phyloP scores from a whole-genome alignment of 2,888 invertebrate genomes.

The Drosophila pseudotakahashii region DNA sequence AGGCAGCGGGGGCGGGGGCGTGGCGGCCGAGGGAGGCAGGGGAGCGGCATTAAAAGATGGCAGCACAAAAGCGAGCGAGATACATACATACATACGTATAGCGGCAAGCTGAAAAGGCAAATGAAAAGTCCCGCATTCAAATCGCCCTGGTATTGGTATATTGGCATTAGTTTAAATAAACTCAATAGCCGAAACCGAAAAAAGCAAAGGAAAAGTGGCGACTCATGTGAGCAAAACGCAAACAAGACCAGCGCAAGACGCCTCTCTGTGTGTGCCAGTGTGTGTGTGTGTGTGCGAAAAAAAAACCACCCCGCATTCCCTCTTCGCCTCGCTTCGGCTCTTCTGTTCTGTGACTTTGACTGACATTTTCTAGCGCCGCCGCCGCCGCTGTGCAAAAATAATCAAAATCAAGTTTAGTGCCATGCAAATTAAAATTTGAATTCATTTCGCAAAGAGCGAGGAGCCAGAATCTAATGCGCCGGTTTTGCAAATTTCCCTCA shows the following conservation, averaged over 20 bases:
- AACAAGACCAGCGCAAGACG: conserved; percentile 68
- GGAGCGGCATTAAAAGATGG: conserved; percentile 77
- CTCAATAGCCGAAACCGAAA: conserved; percentile 59
- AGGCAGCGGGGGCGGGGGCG: conserved; percentile 15
- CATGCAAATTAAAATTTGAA: conserved; percentile 24
- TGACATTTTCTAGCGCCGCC: conserved; percentile 50
- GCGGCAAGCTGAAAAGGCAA: conserved; percentile 42
- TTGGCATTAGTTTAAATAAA: conserved; percentile 56
- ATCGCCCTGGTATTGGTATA: conserved; percentile 56
- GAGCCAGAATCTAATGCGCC: conserved; percentile 53
- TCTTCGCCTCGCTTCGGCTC: conserved; percentile 33
- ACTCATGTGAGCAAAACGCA: conserved; percentile 67
- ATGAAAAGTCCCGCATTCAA: conserved; percentile 51
- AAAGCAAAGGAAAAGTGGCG: conserved; percentile 58
- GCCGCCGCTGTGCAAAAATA: conserved; percentile 28
- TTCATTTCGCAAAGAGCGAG: conserved; percentile 11
- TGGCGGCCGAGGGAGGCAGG: conserved; percentile 48
- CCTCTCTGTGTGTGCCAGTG: conserved; percentile 28
- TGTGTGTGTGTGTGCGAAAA: conserved; percentile 28
- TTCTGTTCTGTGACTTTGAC: conserved; percentile 61
- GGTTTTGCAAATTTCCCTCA: conserved; percentile 64
- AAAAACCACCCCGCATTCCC: conserved; percentile 55
- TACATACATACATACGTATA: conserved; percentile 50
- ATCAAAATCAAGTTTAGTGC: conserved; percentile 45
- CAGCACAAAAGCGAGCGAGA: conserved; percentile 74